Evolutionary conservation across 2,888 invertebrate species (phyloP).

Genomic region (Pimpla rufipes): DNA sequence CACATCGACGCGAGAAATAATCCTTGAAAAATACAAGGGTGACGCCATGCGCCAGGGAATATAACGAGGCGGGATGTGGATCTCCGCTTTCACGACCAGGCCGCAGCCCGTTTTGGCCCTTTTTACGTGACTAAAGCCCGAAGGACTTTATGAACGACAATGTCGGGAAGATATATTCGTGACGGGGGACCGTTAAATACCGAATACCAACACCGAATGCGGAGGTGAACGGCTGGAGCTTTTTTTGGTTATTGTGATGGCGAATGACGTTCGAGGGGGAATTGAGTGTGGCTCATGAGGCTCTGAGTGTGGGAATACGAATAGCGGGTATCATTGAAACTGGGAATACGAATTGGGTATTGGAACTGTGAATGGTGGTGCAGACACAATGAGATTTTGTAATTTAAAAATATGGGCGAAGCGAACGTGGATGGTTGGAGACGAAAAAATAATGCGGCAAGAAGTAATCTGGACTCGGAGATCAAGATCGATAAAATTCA

Average conservation of each 20-base stretch:
- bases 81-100: conserved; percentile 34
- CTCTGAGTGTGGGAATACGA: too few species aligned
- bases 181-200: background rate
- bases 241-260: conserved; percentile 3
- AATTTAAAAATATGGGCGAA: background rate
- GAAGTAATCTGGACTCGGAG: background rate
- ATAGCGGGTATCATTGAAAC: too few species aligned
- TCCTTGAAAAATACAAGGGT: conserved; percentile 67
- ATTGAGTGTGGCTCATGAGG: background rate
- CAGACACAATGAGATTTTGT: background rate
- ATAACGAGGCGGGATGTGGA: conserved; percentile 50
- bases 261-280: background rate
- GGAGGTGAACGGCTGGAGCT: too few species aligned
- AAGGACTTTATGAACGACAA: conserved; percentile 38
- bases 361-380: background rate
- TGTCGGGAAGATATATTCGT: conserved; percentile 19
- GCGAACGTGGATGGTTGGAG: background rate
- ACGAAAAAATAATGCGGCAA: background rate
- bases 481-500: too few species aligned
- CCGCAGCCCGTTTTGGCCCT: conserved; percentile 7
- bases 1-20: conserved; percentile 62
- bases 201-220: conserved; percentile 6
- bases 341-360: conserved; percentile 9
- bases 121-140: conserved; percentile 3
- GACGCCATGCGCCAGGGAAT: conserved; percentile 58